Conservation (phyloP, 2,888 invertebrate species). For the Therioaphis trifolii region DNA sequence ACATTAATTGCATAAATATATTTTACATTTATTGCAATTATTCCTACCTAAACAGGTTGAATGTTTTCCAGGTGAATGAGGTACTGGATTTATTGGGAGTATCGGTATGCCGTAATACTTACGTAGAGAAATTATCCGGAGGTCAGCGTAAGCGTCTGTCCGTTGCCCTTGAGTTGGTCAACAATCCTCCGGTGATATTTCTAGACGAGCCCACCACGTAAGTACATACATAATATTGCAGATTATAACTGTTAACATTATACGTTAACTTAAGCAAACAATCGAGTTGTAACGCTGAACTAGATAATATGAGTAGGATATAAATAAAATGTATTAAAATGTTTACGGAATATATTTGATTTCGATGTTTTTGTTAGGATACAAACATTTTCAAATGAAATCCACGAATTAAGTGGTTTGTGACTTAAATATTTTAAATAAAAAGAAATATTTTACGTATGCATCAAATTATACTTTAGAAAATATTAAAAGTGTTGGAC, state of each 20-base stretch:
- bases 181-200: conserved; percentile 85
- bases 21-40: neutral
- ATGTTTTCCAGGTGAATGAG: conserved; percentile 75
- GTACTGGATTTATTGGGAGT: conserved; percentile 79
- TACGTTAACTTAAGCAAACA: neutral
- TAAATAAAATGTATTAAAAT: neutral
- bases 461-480: too few relatives aligned
- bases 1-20: neutral
- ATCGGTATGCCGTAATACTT: conserved; percentile 75
- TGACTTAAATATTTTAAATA: too few relatives aligned
- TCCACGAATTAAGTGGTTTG: too few relatives aligned
- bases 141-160: conserved; percentile 83
- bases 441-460: too few relatives aligned
- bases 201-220: conserved; percentile 86
- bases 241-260: neutral
- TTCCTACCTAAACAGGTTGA: neutral
- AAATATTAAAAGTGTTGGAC: too few relatives aligned
- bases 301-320: neutral
- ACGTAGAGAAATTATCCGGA: conserved; percentile 78
- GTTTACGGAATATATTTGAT: too few relatives aligned
- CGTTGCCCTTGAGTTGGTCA: conserved; percentile 82
- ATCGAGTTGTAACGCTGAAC: neutral
- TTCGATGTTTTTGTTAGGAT: too few relatives aligned
- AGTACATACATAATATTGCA: conserved; percentile 67
- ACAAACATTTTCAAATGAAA: too few relatives aligned